Percentiles rank a stretch among this genome's conserved stretches.
These are phyloP conservation scores for Ataeniobius toweri DNA, from an alignment of 2,797 vertebrate genomes.

Conservation along the genomic window DNA sequence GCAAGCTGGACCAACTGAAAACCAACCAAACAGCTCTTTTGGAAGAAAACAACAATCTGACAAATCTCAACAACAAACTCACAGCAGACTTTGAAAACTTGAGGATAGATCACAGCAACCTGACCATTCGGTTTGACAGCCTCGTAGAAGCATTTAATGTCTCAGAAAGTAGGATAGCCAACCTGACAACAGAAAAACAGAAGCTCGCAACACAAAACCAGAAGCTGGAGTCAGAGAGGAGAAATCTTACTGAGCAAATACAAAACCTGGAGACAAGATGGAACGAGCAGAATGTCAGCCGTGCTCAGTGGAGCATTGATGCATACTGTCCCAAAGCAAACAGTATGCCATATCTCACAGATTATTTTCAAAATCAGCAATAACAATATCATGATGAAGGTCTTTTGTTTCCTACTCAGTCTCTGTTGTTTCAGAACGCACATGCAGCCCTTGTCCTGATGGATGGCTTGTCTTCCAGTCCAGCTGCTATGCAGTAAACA, in stretches of 20 bases:
- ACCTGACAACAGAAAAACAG: too few relatives aligned
- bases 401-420: not conserved
- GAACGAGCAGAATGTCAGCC: not conserved
- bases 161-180: not conserved
- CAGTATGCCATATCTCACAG: not conserved
- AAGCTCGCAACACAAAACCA: not conserved
- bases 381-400: not conserved
- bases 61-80: not conserved
- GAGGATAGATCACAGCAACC: not conserved
- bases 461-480: not conserved
- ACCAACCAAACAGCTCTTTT: not conserved
- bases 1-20: not conserved
- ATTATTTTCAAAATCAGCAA: not conserved
- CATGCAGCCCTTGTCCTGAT: not conserved
- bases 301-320: conserved; percentile 1
- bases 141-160: not conserved
- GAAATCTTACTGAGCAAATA: conserved; percentile 1
- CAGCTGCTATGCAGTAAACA: not conserved
- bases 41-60: not conserved
- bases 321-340: not conserved
- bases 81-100: not conserved
- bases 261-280: not conserved
- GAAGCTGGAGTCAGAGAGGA: not conserved
- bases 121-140: not conserved
- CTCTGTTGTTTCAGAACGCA: not conserved